Conservation (phyloP, 2,888 invertebrate species). For the Hirtodrosophila histrioides region DNA sequence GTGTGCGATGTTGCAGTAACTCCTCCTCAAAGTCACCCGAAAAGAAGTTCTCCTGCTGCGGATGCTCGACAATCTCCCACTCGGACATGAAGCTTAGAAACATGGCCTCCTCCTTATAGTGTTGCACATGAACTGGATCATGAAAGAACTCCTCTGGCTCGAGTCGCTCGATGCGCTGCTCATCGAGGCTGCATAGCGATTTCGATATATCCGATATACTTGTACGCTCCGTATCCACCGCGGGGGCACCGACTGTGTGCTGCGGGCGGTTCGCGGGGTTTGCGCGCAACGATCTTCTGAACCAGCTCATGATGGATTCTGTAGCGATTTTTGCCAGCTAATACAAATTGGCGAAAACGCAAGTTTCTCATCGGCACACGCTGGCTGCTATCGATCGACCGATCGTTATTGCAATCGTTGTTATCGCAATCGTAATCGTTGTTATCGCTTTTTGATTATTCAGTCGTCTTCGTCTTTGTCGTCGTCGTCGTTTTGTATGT, state of each 20-base stretch:
- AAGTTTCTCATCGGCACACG: slow-evolving; percentile 86
- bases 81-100: slow-evolving; percentile 82
- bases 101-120: slow-evolving; percentile 81
- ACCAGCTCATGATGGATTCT: slow-evolving; percentile 87
- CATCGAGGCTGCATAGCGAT: slow-evolving; percentile 64
- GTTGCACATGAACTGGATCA: slow-evolving; percentile 83
- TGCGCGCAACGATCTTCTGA: slow-evolving; percentile 87
- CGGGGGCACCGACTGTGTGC: background rate
- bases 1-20: slow-evolving; percentile 67
- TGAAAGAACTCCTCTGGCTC: slow-evolving; percentile 84
- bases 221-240: no score
- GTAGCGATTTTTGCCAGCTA: slow-evolving; percentile 87
- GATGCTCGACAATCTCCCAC: slow-evolving; percentile 83
- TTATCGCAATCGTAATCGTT: background rate
- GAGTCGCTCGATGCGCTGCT: slow-evolving; percentile 70
- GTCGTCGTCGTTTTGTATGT: background rate
- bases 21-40: slow-evolving; percentile 83
- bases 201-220: slow-evolving; percentile 46
- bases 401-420: slow-evolving; percentile 11
- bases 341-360: slow-evolving; percentile 87
- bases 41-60: slow-evolving; percentile 77
- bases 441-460: background rate
- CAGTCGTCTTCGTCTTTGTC: background rate
- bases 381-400: slow-evolving; percentile 26
- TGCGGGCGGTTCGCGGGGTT: slow-evolving; percentile 85